Percentiles rank a stretch among this genome's conserved stretches.
Evolutionary conservation across 1,140 invertebrate species (phyloP).

Genomic region (Pentalonia nigronervosa): DNA sequence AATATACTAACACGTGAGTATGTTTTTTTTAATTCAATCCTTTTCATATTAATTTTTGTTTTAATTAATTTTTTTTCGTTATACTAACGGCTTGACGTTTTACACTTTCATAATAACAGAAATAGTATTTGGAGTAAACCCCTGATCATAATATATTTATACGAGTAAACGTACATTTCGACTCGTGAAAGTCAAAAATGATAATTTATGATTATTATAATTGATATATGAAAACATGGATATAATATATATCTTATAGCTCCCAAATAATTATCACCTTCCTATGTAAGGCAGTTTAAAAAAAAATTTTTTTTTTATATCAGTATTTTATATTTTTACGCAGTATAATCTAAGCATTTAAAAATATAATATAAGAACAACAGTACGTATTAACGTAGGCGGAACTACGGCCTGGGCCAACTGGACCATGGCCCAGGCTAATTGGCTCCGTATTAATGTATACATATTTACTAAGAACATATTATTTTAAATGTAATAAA

Average conservation of each 20-base stretch:
- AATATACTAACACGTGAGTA: not conserved
- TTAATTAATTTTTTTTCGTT: not conserved
- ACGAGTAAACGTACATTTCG: not conserved
- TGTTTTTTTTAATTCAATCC: not conserved
- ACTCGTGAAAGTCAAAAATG: not conserved
- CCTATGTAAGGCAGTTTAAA: no score
- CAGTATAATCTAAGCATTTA: no score
- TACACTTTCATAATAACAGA: not conserved
- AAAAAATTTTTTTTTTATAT: no score
- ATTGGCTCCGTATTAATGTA: no score
- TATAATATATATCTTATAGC: not conserved
- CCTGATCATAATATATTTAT: not conserved
- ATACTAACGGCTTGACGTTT: not conserved
- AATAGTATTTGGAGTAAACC: not conserved
- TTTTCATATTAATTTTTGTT: not conserved
- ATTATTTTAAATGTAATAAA: no score
- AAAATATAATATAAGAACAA: no score
- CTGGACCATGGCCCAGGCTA: no score
- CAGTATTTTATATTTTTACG: no score
- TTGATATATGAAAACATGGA: not conserved
- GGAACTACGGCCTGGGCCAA: no score
- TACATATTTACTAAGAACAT: no score
- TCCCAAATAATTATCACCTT: no score
- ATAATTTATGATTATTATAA: not conserved
- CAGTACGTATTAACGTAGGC: no score